These are phyloP conservation scores for Apodemia mormo DNA, from an alignment of 2,888 invertebrate genomes.

Conservation along the genomic window DNA sequence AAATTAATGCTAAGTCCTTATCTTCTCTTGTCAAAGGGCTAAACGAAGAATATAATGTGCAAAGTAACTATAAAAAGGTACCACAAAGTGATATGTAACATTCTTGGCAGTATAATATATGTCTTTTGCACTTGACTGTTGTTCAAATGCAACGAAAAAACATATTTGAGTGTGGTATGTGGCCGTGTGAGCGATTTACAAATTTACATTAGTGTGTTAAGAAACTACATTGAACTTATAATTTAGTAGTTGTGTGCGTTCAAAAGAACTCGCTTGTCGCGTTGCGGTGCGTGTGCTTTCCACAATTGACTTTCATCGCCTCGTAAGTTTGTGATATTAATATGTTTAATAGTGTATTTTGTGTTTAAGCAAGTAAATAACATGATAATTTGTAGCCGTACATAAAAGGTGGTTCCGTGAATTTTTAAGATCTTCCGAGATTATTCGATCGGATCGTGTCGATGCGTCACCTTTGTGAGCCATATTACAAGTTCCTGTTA, in stretches of 20 bases:
- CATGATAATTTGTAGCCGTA: constrained; percentile 34
- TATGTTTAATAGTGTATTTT: constrained; percentile 58
- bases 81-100: neutral
- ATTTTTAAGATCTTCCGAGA: constrained; percentile 51
- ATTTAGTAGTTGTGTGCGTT: constrained; percentile 65
- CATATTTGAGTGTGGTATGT: neutral
- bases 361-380: constrained; percentile 45
- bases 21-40: too few species aligned
- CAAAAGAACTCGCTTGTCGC: constrained; percentile 73
- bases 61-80: too few species aligned
- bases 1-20: too few species aligned
- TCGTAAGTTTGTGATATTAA: constrained; percentile 76
- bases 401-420: constrained; percentile 37
- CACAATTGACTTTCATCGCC: constrained; percentile 78
- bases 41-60: too few species aligned
- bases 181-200: constrained; percentile 24
- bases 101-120: neutral
- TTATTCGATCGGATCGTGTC: constrained; percentile 77
- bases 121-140: neutral
- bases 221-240: constrained; percentile 40
- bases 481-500: constrained; percentile 70
- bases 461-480: constrained; percentile 81
- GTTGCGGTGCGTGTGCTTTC: constrained; percentile 76
- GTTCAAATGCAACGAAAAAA: neutral
- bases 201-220: constrained; percentile 42